Evolutionary conservation across 2,888 invertebrate genomes (phyloP).

Genomic region (Heliconius sara): DNA sequence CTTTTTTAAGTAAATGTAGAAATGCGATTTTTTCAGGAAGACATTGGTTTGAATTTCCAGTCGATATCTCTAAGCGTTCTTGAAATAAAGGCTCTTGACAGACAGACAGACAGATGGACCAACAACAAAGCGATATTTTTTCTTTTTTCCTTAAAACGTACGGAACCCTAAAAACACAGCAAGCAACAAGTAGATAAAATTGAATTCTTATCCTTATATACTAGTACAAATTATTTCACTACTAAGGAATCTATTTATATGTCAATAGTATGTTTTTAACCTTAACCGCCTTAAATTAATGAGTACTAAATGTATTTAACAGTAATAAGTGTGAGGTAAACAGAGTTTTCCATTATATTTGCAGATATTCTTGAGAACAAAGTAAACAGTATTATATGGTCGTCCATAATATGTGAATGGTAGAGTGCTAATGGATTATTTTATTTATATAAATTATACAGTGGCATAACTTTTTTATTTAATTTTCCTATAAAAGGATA

Average conservation of each 20-base stretch:
- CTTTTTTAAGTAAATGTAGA: too few relatives aligned
- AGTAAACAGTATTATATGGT: neutral
- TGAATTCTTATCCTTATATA: neutral
- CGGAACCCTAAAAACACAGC: neutral
- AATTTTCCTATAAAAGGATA: too few relatives aligned
- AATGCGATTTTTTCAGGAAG: too few relatives aligned
- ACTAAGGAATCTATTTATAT: neutral
- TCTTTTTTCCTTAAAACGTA: too few relatives aligned
- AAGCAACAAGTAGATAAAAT: neutral
- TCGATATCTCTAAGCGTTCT: too few relatives aligned
- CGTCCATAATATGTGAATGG: neutral
- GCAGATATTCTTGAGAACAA: neutral
- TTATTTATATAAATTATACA: slow-evolving; percentile 1
- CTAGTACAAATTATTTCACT: neutral
- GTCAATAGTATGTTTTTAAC: neutral
- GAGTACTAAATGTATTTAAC: neutral
- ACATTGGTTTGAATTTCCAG: too few relatives aligned
- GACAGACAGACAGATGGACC: too few relatives aligned
- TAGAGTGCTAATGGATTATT: neutral
- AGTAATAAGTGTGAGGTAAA: slow-evolving; percentile 1
- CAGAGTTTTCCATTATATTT: neutral
- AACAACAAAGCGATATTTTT: too few relatives aligned
- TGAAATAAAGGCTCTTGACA: too few relatives aligned
- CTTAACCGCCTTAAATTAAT: slow-evolving; percentile 22
- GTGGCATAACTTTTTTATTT: neutral